Evolutionary conservation across 2,797 vertebrate species (phyloP), one percentile per base, ranked within the genome.

Genomic region (Hipposideros larvatus): DNA sequence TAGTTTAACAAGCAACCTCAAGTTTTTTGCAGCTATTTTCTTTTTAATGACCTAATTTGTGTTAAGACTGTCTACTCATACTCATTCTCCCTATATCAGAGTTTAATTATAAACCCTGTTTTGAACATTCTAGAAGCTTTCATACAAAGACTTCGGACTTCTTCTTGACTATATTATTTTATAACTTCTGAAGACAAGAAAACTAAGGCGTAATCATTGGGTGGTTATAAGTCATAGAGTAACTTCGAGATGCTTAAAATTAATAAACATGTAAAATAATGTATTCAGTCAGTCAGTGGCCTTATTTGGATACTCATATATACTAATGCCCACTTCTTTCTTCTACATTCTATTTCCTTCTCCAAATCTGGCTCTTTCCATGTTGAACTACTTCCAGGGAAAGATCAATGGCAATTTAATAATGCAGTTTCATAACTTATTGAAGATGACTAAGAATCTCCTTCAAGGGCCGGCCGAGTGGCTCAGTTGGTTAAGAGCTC

Each of bases 11-110:
- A 85, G 53, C 37, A 86, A 68, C 80, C 87, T 86, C 28, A 68
- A n/a, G 46, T 55, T 96, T 96, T 73, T 43, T 92, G 55, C 11
- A 71, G 41, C 24, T 85, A 7, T 92, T 97, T 90, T 83, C 61
- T 61, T 96, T 73, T 94, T 84, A 57, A 57, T 63, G 22, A 85
- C 41, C 59, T 90, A 80, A 87, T 95, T 93, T 96, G 57, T 84
- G 16, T 66, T 80, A 18, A 37, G 22, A 46, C 15, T 79, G 11
- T 71, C 43, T 71, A 84, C 13, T 57, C 14, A 88, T 16, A 87
- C 90, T 93, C 53, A 73, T 92, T 73, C 21, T 85, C 7, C 21
- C 6, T 85, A 78, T 91, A 86, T 86, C 61, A 92, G 51, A 93
- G 26, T 78, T 95, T 85, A 77, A 87, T 87, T 95, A 59, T 31